Conservation (phyloP, 2,113 vertebrate species). For the Ciconia boyciana region DNA sequence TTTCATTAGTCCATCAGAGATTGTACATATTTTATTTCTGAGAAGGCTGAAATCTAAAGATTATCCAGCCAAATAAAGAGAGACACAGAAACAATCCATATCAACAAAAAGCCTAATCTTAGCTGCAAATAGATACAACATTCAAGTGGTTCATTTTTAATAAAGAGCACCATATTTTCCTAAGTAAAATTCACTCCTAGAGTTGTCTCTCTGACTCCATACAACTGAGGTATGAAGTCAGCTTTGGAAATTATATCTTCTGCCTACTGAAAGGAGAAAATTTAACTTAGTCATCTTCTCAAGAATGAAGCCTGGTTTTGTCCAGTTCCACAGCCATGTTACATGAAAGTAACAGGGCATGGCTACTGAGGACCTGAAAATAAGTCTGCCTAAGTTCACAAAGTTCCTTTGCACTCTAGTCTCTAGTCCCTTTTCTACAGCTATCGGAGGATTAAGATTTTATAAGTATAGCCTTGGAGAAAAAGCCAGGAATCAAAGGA, state of each 20-base stretch:
- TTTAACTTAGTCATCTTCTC: not conserved
- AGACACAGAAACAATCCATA: not conserved
- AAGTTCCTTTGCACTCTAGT: not conserved
- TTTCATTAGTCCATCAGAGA: not conserved
- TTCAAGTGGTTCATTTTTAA: not conserved
- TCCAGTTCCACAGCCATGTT: not conserved
- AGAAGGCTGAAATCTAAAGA: not conserved
- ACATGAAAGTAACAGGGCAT: not conserved
- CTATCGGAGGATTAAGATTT: not conserved
- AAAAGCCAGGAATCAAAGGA: not conserved
- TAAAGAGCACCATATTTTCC: not conserved
- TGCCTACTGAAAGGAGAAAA: not conserved
- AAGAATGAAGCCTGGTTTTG: not conserved
- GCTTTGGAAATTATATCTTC: not conserved
- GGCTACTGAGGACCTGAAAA: not conserved
- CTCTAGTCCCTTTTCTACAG: not conserved
- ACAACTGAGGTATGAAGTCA: not conserved
- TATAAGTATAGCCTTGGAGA: not conserved
- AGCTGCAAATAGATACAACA: not conserved
- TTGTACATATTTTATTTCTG: not conserved
- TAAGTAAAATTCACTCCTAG: not conserved
- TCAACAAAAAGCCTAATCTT: not conserved
- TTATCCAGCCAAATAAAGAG: not conserved
- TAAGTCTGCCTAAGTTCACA: not conserved
- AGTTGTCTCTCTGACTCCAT: not conserved